Percentiles rank a stretch among this genome's conserved stretches.
Evolutionary conservation across 2,888 invertebrate species (phyloP).

Genomic region (Chloroclystis v-ata): DNA sequence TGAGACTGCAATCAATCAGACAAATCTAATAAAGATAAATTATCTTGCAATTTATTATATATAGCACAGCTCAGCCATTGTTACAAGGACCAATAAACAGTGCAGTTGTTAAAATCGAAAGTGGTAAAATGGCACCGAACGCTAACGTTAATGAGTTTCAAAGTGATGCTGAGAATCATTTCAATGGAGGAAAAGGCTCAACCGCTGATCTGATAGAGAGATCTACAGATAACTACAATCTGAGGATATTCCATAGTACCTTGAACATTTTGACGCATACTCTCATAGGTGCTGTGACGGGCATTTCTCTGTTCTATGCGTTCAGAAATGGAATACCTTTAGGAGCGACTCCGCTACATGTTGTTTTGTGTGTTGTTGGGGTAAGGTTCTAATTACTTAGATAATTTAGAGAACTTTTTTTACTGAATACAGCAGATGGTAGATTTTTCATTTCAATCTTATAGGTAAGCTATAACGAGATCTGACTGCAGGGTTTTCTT

Average conservation of each 20-base stretch:
- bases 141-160: slow-evolving; percentile 27
- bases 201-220: slow-evolving; percentile 11
- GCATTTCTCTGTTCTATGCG: slow-evolving; percentile 40
- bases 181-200: slow-evolving; percentile 9
- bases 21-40: slow-evolving; percentile 1
- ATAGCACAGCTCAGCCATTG: slow-evolving; percentile 1
- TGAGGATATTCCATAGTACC: slow-evolving; percentile 46
- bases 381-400: slow-evolving; percentile 42
- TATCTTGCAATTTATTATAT: slow-evolving; percentile 5
- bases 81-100: background rate
- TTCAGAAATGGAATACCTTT: slow-evolving; percentile 45
- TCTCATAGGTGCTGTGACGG: slow-evolving; percentile 53
- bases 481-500: too few species aligned
- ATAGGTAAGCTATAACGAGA: too few species aligned
- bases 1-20: slow-evolving; percentile 1
- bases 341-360: slow-evolving; percentile 44
- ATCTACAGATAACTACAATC: slow-evolving; percentile 32
- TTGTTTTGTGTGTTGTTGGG: slow-evolving; percentile 59
- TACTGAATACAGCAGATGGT: too few species aligned
- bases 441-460: too few species aligned
- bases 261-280: slow-evolving; percentile 50
- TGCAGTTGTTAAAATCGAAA: background rate
- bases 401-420: background rate
- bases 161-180: slow-evolving; percentile 28
- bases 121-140: slow-evolving; percentile 39